These are phyloP conservation scores for Caenorhabditis inopinata DNA, from an alignment of 1,140 invertebrate species.

Conservation along the genomic window DNA sequence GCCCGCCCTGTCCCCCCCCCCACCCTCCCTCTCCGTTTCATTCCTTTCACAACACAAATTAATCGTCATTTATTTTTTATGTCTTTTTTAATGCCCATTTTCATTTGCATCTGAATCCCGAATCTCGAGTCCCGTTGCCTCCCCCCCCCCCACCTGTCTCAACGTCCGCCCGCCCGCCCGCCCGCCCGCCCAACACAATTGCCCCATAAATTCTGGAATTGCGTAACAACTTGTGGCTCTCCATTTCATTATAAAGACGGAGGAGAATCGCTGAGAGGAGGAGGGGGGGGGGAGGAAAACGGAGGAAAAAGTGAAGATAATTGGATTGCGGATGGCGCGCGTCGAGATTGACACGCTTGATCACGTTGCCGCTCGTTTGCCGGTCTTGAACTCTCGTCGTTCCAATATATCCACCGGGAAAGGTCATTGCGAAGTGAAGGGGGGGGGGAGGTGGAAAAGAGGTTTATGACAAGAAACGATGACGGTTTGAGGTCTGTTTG, in stretches of 20 bases:
- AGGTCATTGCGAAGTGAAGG: neutral
- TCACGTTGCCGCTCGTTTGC: neutral
- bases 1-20: too few species aligned
- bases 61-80: neutral
- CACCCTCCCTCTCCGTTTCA: too few species aligned
- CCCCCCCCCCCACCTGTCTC: too few species aligned
- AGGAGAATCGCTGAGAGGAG: too few species aligned
- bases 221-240: neutral
- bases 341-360: constrained; percentile 27
- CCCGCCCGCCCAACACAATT: too few species aligned
- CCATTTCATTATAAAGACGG: neutral
- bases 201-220: constrained; percentile 4
- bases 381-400: constrained; percentile 2
- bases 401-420: neutral
- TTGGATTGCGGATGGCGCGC: neutral
- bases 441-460: neutral
- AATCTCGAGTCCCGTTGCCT: too few species aligned
- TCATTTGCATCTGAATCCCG: too few species aligned
- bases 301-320: constrained; percentile 25
- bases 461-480: constrained; percentile 3
- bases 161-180: too few species aligned
- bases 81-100: neutral
- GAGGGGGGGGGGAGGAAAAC: too few species aligned
- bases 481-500: neutral
- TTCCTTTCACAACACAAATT: neutral